phyloP scores from a whole-genome alignment of 2,113 vertebrate species.

The Leucopsar rothschildi region DNA sequence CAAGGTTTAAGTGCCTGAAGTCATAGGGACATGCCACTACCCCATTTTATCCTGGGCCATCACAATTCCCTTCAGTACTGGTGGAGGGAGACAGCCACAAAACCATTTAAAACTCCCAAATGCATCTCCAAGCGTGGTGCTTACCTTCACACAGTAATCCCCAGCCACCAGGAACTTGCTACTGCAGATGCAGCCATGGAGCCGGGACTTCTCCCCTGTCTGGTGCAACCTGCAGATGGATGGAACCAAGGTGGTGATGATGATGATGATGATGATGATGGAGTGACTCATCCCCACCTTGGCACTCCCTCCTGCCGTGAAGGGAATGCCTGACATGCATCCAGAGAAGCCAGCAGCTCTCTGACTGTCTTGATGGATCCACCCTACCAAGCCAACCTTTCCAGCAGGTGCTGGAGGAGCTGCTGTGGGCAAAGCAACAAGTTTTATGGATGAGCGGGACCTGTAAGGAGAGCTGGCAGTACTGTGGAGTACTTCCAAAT shows the following conservation, averaged over 20 bases:
- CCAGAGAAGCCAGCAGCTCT: neutral
- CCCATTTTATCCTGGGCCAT: neutral
- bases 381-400: neutral
- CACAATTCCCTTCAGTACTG: neutral
- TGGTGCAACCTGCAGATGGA: constrained; percentile 79
- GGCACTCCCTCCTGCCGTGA: fast-evolving
- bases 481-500: neutral
- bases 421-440: neutral
- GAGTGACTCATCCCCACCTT: neutral
- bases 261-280: neutral
- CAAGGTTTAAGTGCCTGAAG: neutral
- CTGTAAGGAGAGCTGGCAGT: fast-evolving
- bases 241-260: neutral
- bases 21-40: neutral
- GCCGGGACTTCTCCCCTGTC: constrained; percentile 71
- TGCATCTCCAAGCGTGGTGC: neutral
- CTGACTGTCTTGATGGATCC: neutral
- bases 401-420: neutral
- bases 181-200: constrained; percentile 83
- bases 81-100: neutral
- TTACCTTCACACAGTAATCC: constrained; percentile 85
- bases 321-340: neutral
- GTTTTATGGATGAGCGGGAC: neutral
- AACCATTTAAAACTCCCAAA: neutral
- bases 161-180: constrained; percentile 82